phyloP scores from a whole-genome alignment of 2,797 vertebrate genomes.

The Gymnothorax reevesii region DNA sequence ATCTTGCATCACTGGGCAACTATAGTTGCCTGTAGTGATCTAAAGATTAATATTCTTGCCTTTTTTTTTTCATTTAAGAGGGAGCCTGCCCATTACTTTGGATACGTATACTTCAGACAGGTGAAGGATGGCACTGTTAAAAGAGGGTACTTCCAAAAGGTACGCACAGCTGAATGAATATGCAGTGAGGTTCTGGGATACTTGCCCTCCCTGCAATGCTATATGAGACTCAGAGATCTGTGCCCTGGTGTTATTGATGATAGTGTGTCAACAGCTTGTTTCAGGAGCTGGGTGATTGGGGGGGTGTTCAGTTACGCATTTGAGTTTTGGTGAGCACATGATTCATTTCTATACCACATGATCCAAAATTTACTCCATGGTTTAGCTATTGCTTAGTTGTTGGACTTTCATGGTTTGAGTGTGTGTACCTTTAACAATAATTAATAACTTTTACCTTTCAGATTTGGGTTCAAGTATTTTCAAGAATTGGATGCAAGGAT shows the following conservation, averaged over 20 bases:
- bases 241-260: not conserved
- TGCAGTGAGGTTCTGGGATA: not conserved
- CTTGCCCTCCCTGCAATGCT: not conserved
- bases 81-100: conserved; percentile 85
- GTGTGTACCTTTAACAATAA: not conserved
- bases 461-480: too few relatives aligned
- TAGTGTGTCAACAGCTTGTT: not conserved
- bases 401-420: not conserved
- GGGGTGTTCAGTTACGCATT: not conserved
- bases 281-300: not conserved
- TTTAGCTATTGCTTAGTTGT: not conserved
- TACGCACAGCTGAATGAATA: conserved; percentile 54
- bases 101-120: conserved; percentile 93
- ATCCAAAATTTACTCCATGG: not conserved
- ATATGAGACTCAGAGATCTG: not conserved
- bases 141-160: conserved; percentile 98
- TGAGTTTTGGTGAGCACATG: not conserved
- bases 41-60: not conserved
- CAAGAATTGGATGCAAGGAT: too few relatives aligned
- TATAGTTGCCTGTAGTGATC: too few relatives aligned
- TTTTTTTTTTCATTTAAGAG: conserved; percentile 62
- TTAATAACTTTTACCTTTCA: too few relatives aligned
- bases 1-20: too few relatives aligned
- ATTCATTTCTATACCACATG: not conserved
- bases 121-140: conserved; percentile 89